Percentiles rank a stretch among this genome's conserved stretches.
Evolutionary conservation across 2,797 vertebrate genomes (phyloP).

Genomic region (Anisognathus igniventris): DNA sequence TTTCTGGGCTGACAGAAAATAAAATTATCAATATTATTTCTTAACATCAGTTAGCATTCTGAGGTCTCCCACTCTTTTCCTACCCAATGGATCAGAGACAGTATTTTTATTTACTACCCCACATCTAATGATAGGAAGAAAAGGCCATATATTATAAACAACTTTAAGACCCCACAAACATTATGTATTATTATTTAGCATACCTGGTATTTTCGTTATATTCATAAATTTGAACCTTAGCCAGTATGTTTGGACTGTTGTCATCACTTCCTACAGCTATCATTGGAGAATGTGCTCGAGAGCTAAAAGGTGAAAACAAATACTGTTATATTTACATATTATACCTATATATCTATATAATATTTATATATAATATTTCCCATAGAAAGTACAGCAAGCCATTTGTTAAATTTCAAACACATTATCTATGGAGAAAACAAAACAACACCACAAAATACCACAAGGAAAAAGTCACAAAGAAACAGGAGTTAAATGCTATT

Average conservation of each 20-base stretch:
- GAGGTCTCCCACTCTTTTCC: not conserved
- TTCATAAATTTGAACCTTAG: conserved; percentile 97
- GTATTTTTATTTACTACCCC: not conserved
- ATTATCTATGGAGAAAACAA: not conserved
- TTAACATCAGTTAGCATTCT: not conserved
- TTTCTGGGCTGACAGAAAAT: not conserved
- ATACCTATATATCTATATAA: not conserved
- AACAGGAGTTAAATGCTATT: not conserved
- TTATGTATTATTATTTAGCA: not conserved
- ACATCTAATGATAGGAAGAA: not conserved
- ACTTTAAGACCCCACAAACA: not conserved
- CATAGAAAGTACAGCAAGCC: not conserved
- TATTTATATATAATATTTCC: not conserved
- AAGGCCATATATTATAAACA: not conserved
- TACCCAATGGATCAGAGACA: not conserved
- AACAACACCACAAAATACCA: not conserved
- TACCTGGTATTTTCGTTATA: conserved; percentile 97
- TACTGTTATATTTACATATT: not conserved
- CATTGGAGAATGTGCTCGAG: conserved; percentile 92
- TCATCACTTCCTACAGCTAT: conserved; percentile 98
- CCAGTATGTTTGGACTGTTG: conserved; percentile 86
- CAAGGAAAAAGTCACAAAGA: not conserved
- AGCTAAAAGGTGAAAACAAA: conserved; percentile 74
- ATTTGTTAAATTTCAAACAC: not conserved
- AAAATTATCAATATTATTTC: not conserved